Conservation (phyloP, 2,888 invertebrate genomes). For the Acholoe squamosa region DNA sequence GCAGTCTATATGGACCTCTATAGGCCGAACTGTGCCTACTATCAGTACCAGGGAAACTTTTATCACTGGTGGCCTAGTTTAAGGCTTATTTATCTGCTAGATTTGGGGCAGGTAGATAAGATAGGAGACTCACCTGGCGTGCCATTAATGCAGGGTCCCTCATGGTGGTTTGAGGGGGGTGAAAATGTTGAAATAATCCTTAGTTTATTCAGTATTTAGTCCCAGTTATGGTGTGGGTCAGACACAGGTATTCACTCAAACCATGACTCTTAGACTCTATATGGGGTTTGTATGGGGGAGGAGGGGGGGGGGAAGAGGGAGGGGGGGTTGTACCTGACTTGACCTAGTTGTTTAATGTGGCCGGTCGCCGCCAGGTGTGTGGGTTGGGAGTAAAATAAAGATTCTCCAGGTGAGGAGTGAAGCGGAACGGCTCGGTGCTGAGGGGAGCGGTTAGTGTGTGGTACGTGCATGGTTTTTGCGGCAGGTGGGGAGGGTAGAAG, state of each 20-base stretch:
- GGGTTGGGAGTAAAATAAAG: not conserved
- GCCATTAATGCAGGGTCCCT: not conserved
- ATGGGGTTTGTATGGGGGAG: not conserved
- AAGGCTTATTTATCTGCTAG: not conserved
- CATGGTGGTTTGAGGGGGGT: not conserved
- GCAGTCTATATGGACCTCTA: too few species aligned
- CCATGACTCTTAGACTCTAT: too few species aligned
- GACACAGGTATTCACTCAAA: too few species aligned
- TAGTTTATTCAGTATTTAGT: too few species aligned
- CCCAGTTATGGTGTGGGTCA: too few species aligned
- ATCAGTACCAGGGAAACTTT: not conserved
- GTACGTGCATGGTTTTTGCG: too few species aligned
- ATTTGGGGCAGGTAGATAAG: not conserved
- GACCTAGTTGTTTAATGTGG: constrained; percentile 2
- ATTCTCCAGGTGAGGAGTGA: not conserved
- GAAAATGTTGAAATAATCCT: too few species aligned
- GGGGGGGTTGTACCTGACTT: not conserved
- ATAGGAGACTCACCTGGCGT: not conserved
- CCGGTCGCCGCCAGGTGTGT: not conserved
- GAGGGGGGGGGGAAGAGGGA: not conserved
- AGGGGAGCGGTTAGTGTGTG: not conserved
- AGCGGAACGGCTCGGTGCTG: not conserved
- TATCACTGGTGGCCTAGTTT: not conserved
- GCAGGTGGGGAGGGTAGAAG: not conserved
- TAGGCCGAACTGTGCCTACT: too few species aligned